Evolutionary conservation across 2,888 invertebrate genomes (phyloP).

Genomic region (Phyto melanocephala): DNA sequence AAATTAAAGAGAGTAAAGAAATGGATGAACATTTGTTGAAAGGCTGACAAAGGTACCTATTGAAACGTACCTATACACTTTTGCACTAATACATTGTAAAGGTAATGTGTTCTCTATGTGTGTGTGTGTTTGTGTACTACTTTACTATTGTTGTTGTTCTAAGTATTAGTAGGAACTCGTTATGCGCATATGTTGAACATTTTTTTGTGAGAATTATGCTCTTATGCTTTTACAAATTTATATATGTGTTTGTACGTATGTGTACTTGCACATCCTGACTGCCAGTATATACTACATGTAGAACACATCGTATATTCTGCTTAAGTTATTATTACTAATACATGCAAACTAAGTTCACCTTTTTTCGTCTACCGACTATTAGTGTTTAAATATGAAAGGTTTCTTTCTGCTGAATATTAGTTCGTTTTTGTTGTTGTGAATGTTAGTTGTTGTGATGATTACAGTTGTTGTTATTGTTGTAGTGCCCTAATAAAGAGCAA

Average conservation of each 20-base stretch:
- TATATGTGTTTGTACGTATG: constrained; percentile 22
- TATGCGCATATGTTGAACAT: constrained; percentile 61
- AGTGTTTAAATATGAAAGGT: constrained; percentile 43
- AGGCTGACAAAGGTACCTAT: constrained; percentile 54
- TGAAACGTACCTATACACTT: neutral
- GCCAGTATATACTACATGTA: neutral
- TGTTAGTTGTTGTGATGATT: neutral
- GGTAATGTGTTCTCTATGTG: constrained; percentile 20
- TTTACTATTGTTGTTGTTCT: constrained; percentile 17
- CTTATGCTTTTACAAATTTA: constrained; percentile 58
- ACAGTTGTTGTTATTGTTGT: constrained; percentile 6
- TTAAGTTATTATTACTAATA: constrained; percentile 44
- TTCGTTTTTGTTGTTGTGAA: constrained; percentile 20
- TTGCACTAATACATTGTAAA: neutral
- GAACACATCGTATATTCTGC: neutral
- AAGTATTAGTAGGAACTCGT: constrained; percentile 21
- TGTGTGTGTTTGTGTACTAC: neutral
- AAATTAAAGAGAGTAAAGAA: neutral
- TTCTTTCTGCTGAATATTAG: constrained; percentile 37
- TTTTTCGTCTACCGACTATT: constrained; percentile 32
- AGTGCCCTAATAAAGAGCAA: constrained; percentile 40
- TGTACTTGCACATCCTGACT: neutral
- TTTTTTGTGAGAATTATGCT: constrained; percentile 49
- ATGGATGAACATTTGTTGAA: constrained; percentile 15
- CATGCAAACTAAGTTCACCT: constrained; percentile 53